A percentile compares a stretch with the other conserved stretches of the same genome.
Conservation (phyloP, 2,888 invertebrate genomes). For the Nephrotoma guestfalica region DNA sequence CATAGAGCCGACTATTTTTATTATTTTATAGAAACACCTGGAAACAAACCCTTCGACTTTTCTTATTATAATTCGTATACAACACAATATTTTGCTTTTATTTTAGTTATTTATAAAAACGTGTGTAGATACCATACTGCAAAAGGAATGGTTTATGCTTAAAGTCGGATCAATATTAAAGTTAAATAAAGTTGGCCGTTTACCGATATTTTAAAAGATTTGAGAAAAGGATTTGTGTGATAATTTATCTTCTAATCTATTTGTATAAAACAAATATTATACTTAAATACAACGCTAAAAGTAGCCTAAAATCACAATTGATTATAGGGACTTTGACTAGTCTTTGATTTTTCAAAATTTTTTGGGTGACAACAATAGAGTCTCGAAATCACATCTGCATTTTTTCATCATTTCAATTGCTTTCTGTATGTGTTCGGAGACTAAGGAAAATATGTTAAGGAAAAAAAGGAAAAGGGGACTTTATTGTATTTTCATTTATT, state of each 20-base stretch:
- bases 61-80: not conserved
- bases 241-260: not conserved
- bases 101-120: not conserved
- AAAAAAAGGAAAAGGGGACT: not conserved
- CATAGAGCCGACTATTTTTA: not conserved
- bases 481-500: not conserved
- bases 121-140: not conserved
- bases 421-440: not conserved
- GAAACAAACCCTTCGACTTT: not conserved
- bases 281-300: not conserved
- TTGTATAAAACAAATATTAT: not conserved
- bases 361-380: not conserved
- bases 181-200: no score
- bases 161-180: no score
- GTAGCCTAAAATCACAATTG: not conserved
- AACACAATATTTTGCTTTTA: not conserved
- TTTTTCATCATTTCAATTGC: not conserved
- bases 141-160: no score
- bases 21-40: not conserved
- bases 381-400: not conserved
- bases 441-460: not conserved
- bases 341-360: not conserved
- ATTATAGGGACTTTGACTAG: not conserved
- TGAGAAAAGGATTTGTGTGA: not conserved
- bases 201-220: not conserved